Percentiles rank a stretch among this genome's conserved stretches.
phyloP scores from a whole-genome alignment of 2,113 vertebrate genomes.

The Pterocles burchelli region DNA sequence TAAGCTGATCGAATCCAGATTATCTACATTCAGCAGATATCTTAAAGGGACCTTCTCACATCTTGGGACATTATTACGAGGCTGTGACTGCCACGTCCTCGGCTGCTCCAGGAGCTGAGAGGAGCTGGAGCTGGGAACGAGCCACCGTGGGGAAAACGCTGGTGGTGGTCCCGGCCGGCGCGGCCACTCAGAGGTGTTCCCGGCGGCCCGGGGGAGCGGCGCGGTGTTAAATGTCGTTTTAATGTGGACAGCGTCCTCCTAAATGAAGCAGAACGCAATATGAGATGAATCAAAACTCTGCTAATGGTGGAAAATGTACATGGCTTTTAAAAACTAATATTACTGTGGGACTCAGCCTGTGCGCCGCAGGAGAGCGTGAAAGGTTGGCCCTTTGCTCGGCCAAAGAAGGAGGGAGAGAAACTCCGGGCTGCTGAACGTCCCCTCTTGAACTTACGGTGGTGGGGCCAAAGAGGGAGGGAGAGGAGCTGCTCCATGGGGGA shows the following conservation, averaged over 20 bases:
- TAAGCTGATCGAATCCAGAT: not conserved
- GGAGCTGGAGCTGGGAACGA: not conserved
- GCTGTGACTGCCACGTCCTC: fast-evolving
- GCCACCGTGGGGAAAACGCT: not conserved
- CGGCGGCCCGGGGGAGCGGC: fast-evolving
- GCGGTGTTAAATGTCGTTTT: not conserved
- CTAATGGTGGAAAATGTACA: not conserved
- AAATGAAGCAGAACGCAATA: not conserved
- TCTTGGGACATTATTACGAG: not conserved
- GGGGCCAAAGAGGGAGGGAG: not conserved
- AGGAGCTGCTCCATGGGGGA: not conserved
- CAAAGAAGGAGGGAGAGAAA: not conserved
- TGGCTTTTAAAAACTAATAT: not conserved
- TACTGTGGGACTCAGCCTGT: fast-evolving
- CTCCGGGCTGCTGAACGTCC: not conserved
- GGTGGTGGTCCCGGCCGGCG: not conserved
- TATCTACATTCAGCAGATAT: not conserved
- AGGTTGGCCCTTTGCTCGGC: not conserved
- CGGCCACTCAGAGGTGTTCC: not conserved
- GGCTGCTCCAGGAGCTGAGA: not conserved
- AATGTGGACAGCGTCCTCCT: not conserved
- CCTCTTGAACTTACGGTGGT: not conserved
- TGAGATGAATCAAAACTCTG: not conserved
- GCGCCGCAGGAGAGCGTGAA: not conserved
- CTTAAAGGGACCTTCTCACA: not conserved